Evolutionary conservation across 37 sponge, comb jelly and placozoan species (phyloP).

Genomic region (Crambe crambe): DNA sequence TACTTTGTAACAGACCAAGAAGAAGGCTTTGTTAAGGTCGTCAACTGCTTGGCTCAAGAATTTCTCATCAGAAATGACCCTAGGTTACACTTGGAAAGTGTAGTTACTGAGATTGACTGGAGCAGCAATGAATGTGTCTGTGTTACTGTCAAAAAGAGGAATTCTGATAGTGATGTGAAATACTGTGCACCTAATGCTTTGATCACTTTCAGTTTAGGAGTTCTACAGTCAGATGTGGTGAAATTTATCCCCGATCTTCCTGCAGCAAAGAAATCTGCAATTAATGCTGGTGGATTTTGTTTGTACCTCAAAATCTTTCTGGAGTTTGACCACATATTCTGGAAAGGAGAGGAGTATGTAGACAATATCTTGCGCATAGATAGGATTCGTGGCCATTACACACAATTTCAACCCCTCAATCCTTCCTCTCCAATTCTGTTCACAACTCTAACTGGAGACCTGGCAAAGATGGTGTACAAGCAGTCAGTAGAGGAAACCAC

Average conservation of each 20-base stretch:
- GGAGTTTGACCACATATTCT: conserved; percentile 14
- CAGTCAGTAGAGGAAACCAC: conserved; percentile 26
- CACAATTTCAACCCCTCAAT: conserved; percentile 18
- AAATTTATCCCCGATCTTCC: conserved; percentile 42
- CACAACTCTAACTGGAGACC: conserved; percentile 34
- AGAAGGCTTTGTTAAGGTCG: conserved; percentile 21
- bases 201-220: conserved; percentile 68
- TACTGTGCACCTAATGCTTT: conserved; percentile 48
- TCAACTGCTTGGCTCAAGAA: conserved; percentile 36
- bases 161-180: not conserved
- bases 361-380: conserved; percentile 2
- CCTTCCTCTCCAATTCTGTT: conserved; percentile 3
- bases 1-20: conserved; percentile 48
- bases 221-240: conserved; percentile 42
- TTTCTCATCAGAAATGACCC: conserved; percentile 7
- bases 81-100: conserved; percentile 26
- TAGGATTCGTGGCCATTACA: conserved; percentile 24
- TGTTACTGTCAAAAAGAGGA: conserved; percentile 5
- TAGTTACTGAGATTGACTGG: conserved; percentile 40
- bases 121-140: conserved; percentile 59
- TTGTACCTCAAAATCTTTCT: conserved; percentile 41
- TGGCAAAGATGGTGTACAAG: conserved; percentile 13
- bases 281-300: conserved; percentile 9
- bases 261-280: conserved; percentile 23
- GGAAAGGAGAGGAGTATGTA: not conserved